Conservation (phyloP, 2,113 vertebrate species). For the Sakesphorus luctuosus region DNA sequence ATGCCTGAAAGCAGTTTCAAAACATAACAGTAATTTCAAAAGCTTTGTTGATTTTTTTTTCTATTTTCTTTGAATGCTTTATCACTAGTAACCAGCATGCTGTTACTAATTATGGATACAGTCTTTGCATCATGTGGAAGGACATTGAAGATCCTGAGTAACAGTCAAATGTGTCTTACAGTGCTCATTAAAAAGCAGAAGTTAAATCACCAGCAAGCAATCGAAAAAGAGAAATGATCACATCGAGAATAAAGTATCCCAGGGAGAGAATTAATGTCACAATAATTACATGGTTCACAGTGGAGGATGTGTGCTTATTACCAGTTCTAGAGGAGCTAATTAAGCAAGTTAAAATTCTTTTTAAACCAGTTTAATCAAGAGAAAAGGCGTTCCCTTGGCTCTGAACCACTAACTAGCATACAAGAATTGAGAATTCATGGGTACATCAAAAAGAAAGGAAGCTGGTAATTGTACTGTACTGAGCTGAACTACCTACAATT, state of each 20-base stretch:
- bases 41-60: neutral
- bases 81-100: neutral
- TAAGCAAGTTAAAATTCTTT: slow-evolving; percentile 75
- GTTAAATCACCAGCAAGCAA: slow-evolving; percentile 60
- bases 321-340: slow-evolving; percentile 73
- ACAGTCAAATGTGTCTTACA: neutral
- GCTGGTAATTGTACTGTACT: slow-evolving; percentile 32
- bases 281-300: slow-evolving; percentile 77
- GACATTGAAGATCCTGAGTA: neutral
- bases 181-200: slow-evolving; percentile 39
- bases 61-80: neutral
- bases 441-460: slow-evolving; percentile 60
- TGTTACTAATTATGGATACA: neutral
- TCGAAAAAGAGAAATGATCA: slow-evolving; percentile 66
- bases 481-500: slow-evolving; percentile 28
- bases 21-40: neutral
- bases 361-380: slow-evolving; percentile 68
- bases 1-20: neutral
- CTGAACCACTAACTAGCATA: slow-evolving; percentile 66
- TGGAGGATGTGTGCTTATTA: slow-evolving; percentile 73
- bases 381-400: slow-evolving; percentile 59
- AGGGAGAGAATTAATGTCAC: slow-evolving; percentile 75
- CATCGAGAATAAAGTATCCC: slow-evolving; percentile 69
- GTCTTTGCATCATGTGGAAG: slow-evolving; percentile 7
- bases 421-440: slow-evolving; percentile 45